Base-by-base conservation (phyloP, 2,888 invertebrate species). In the Crossocerus cetratus region DNA sequence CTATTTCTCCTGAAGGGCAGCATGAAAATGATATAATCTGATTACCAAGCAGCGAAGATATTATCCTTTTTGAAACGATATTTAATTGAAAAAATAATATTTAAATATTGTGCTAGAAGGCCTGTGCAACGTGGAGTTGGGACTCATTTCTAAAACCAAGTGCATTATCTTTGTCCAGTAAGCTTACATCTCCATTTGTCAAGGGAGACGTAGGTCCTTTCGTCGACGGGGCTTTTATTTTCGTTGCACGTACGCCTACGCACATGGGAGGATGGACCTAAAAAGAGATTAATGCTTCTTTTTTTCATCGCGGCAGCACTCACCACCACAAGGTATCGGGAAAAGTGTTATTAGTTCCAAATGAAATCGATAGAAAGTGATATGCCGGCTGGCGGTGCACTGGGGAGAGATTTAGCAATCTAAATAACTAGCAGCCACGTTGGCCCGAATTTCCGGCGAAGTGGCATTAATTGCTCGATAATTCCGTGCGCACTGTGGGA, bases 381-480 rank as follows among this genome's bases (percentile, higher is more conserved):
- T 8, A 32, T 32, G 32, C 32, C 8, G 5, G 1, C 32, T 32
- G 32, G 8, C n/a, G n/a, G n/a, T n/a, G n/a, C n/a, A n/a, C n/a
- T n/a, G n/a, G 14, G 23, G 5, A 57, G n/a, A 57, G 16, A 1
- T n/a, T 22, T 57, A 14, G 3, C 22, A 23, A n/a, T n/a, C n/a
- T 23, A 43, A 43, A 45, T 78, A 69, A 76, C 70, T 76, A 67
- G 60, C 21, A 44, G n/a, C n/a, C n/a, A n/a, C n/a, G n/a, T n/a
- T n/a, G n/a, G n/a, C n/a, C n/a, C n/a, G n/a, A n/a, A n/a, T n/a
- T n/a, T n/a, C n/a, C n/a, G n/a, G n/a, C n/a, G n/a, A n/a, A n/a
- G n/a, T n/a, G n/a, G n/a, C n/a, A n/a, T n/a, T n/a, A n/a, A n/a
- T n/a, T n/a, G n/a, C n/a, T n/a, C n/a, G n/a, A n/a, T n/a, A n/a